These are phyloP conservation scores for Calameuta filiformis DNA, from an alignment of 2,888 invertebrate species.

Conservation along the genomic window DNA sequence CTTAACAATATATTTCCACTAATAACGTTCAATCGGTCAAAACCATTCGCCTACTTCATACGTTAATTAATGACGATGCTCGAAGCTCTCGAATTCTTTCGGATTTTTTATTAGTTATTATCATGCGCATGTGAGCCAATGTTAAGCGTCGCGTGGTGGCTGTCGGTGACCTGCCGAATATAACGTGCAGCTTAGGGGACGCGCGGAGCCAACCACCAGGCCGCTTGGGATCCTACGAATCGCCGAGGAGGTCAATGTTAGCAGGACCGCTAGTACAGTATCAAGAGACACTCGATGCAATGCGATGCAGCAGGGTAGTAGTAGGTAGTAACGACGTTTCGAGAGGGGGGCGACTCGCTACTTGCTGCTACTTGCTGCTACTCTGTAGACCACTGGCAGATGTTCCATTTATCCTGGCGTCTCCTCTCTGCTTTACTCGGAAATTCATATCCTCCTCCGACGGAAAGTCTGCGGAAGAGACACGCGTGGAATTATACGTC, in stretches of 20 bases:
- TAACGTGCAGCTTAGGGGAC: too few relatives aligned
- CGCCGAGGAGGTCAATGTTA: neutral
- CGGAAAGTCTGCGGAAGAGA: too few relatives aligned
- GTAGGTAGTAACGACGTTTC: constrained; percentile 31
- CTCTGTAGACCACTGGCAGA: constrained; percentile 57
- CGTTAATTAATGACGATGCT: too few relatives aligned
- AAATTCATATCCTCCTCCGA: neutral
- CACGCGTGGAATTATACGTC: too few relatives aligned
- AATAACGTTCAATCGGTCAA: too few relatives aligned
- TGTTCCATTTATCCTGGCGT: constrained; percentile 60
- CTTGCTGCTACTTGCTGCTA: constrained; percentile 13
- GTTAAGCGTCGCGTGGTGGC: too few relatives aligned
- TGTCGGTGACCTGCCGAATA: too few relatives aligned
- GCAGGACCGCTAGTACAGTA: constrained; percentile 30
- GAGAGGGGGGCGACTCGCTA: constrained; percentile 18
- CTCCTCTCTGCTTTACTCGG: constrained; percentile 32
- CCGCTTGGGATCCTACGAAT: neutral
- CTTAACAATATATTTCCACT: too few relatives aligned
- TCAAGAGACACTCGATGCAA: constrained; percentile 33
- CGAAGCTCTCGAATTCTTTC: too few relatives aligned
- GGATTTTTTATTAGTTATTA: too few relatives aligned
- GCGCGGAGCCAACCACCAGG: neutral
- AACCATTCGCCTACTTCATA: too few relatives aligned
- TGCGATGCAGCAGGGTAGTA: constrained; percentile 51
- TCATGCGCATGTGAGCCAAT: too few relatives aligned